Conservation (phyloP, 2,113 vertebrate genomes). For the Callopanchax toddi region DNA sequence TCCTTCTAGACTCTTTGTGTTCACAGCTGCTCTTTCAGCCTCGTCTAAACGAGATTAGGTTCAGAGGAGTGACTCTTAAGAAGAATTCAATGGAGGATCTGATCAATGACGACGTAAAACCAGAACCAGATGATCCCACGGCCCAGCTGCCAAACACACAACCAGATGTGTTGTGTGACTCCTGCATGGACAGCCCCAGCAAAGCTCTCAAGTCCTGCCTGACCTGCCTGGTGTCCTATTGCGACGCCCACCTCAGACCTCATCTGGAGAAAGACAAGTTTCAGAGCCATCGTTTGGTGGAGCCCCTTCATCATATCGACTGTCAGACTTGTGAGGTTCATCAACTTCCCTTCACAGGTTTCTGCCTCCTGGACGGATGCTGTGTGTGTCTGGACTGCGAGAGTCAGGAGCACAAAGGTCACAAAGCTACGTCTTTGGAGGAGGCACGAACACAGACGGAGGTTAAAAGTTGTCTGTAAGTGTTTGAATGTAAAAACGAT, state of each 20-base stretch:
- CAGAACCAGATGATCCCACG: not conserved
- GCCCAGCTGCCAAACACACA: not conserved
- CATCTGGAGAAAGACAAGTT: constrained; percentile 85
- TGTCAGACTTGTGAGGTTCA: constrained; percentile 79
- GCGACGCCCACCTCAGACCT: constrained; percentile 83
- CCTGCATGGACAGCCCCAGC: constrained; percentile 73
- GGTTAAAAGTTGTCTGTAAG: constrained; percentile 63
- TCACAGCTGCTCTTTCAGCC: not conserved
- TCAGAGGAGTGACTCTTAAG: constrained; percentile 2
- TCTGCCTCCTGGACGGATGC: constrained; percentile 75
- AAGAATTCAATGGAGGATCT: constrained; percentile 17
- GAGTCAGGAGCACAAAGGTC: constrained; percentile 53
- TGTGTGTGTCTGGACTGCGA: constrained; percentile 84
- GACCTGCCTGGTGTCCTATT: constrained; percentile 90
- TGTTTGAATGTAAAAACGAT: no score
- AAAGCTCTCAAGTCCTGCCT: constrained; percentile 85
- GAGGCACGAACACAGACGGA: constrained; percentile 76
- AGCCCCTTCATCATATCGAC: constrained; percentile 79
- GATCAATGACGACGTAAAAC: not conserved
- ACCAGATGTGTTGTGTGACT: constrained; percentile 80
- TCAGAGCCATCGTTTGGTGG: constrained; percentile 82
- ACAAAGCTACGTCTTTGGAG: constrained; percentile 45
- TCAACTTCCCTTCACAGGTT: constrained; percentile 81
- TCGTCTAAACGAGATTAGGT: not conserved
- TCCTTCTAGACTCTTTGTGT: constrained; percentile 5